Percentiles rank a stretch among this genome's conserved stretches.
Evolutionary conservation across 1,140 invertebrate species (phyloP).

Genomic region (Vanessa tameamea): DNA sequence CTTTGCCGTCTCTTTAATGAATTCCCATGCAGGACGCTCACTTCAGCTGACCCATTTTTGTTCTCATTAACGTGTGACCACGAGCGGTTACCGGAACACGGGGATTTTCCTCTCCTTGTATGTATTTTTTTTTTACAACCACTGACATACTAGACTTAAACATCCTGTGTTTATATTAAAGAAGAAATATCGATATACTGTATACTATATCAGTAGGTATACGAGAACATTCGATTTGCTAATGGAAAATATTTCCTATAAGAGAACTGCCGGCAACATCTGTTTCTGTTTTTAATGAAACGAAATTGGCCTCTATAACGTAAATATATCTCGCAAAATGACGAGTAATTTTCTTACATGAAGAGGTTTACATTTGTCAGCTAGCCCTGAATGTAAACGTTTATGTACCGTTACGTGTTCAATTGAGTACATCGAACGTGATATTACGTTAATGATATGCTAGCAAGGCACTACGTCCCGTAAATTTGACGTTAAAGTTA

Average conservation of each 20-base stretch:
- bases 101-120: constrained; percentile 29
- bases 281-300: too few relatives aligned
- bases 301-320: too few relatives aligned
- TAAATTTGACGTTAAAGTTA: constrained; percentile 13
- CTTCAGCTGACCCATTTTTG: constrained; percentile 57
- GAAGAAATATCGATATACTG: neutral
- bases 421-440: neutral
- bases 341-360: neutral
- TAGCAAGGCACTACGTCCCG: constrained; percentile 10
- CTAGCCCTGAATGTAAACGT: neutral
- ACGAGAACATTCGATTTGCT: too few relatives aligned
- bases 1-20: constrained; percentile 30
- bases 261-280: too few relatives aligned
- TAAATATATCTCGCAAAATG: too few relatives aligned
- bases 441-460: constrained; percentile 5
- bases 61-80: constrained; percentile 69
- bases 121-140: constrained; percentile 25
- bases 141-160: neutral
- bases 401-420: neutral
- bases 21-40: constrained; percentile 34
- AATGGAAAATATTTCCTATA: too few relatives aligned
- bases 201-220: too few relatives aligned
- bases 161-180: neutral
- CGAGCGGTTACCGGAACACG: constrained; percentile 46
- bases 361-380: neutral